Evolutionary conservation across 1,140 invertebrate genomes (phyloP), one percentile per base, ranked within the genome.

Genomic region (Acromyrmex echinatior): DNA sequence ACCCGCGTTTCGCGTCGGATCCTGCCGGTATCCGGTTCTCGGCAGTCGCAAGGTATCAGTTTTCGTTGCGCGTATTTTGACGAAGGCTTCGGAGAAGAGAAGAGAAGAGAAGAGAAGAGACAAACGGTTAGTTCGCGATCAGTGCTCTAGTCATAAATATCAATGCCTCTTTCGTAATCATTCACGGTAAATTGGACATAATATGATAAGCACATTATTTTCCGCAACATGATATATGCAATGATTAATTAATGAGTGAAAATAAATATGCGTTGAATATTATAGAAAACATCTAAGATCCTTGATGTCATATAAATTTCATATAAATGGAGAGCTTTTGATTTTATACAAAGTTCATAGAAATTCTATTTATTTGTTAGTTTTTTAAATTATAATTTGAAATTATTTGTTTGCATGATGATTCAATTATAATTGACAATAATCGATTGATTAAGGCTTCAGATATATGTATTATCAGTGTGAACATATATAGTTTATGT

Each of bases 11-110:
- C 49, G 25, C 39, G 79, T 77, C 73, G 31, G 73, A 86, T 85
- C 84, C 73, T 78, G 35, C 74, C 31, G 74, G 81, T 85, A 85
- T 85, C 81, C 81, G 73, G 16, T 85, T 85, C 58, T 85, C 73
- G 71, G 73, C 49, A 73, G 25, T 77, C 58, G 49, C n/a, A 85
- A 74, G 81, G 73, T 85, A 85, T 85, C 81, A 49, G 49, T 53
- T 85, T 85, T 76, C 81, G 49, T 76, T 85, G 73, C 25, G 73
- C 18, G n/a, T 51, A 65, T 63, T 71, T 51, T 21, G n/a, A 60
- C 49, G 28, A 81, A 58, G 63, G 31, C 9, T 25, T 78, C 71
- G 71, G 56, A 70, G 78, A 53, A 10, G 31, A 39, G 78, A 66
- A 65, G 31, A 18, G 63, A 35, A 66, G 63, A n/a, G 65, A 39